Evolutionary conservation across 2,888 invertebrate genomes (phyloP), one percentile per base, ranked within the genome.

Genomic region (Clusia tigrina): DNA sequence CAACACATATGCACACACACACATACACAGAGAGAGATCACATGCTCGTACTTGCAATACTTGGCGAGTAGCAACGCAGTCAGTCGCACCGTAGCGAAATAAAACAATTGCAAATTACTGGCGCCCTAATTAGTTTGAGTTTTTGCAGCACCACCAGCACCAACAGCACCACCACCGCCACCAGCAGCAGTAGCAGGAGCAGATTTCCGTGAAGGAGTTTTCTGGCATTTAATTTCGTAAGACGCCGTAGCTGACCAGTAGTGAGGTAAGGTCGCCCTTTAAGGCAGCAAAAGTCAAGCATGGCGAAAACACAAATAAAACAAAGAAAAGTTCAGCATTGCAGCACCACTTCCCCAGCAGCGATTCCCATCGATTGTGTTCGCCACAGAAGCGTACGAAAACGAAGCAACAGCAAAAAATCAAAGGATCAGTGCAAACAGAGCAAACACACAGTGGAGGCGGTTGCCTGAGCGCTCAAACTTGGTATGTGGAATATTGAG

Each of bases 41-140:
- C n/a, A n/a, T n/a, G n/a, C n/a, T n/a, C n/a, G n/a, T n/a, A n/a
- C n/a, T n/a, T n/a, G n/a, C 32, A 12, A 9, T 6, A 12, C 32
- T 6, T 32, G 32, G 32, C 32, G 32, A 9, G 32, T 6, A 6
- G 3, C 22, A 48, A 48, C 48, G 32, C 18, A 48, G 42, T 3
- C 42, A 42, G 42, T 6, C 22, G 48, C 48, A 48, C 2, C 22
- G 15, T 6, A 48, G 22, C 48, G 48, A 48, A 42, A 20, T 54
- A 60, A 64, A 62, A 38, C 52, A 69, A 69, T 69, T 69, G 69
- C 71, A 71, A 72, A 69, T 71, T 69, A 69, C 72, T 69, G 71
- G 72, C 72, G 72, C 72, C 69, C 70, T 69, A 71, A 72, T 72
- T 69, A 71, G 72, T 68, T 64, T 42, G 46, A 12, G 55, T 37